phyloP scores from a whole-genome alignment of 2,113 vertebrate genomes.

The Leiothrix lutea region DNA sequence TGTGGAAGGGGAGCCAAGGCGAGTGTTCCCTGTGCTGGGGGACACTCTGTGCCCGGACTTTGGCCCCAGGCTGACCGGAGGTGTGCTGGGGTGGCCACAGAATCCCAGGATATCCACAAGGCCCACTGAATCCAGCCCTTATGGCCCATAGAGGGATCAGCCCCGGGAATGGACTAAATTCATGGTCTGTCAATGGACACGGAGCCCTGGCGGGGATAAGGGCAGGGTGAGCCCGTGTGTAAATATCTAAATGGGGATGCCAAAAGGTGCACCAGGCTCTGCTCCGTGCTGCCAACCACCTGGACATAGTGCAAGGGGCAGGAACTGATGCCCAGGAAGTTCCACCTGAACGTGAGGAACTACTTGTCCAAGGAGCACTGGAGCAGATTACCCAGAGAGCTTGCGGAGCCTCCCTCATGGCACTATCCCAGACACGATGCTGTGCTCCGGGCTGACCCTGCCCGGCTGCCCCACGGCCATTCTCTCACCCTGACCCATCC shows the following conservation, averaged over 20 bases:
- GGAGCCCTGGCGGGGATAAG: not conserved
- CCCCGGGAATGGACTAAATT: not conserved
- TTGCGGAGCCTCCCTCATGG: rapidly evolving
- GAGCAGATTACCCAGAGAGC: not conserved
- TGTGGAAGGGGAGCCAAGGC: not conserved
- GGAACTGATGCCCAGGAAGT: not conserved
- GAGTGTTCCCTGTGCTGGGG: rapidly evolving
- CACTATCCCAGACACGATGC: rapidly evolving
- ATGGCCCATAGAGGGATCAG: rapidly evolving
- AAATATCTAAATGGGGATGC: no score
- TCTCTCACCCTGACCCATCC: rapidly evolving
- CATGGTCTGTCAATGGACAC: no score
- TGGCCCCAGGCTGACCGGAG: not conserved
- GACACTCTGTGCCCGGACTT: not conserved
- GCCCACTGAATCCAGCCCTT: not conserved
- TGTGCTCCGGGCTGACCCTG: not conserved
- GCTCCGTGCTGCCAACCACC: not conserved
- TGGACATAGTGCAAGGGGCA: rapidly evolving
- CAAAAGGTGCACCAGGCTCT: not conserved
- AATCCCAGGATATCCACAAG: not conserved
- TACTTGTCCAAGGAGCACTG: not conserved
- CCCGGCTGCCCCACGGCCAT: not conserved
- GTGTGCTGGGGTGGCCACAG: not conserved
- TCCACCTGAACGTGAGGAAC: not conserved
- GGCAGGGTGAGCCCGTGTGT: no score